Conservation (phyloP, 2,113 vertebrate species). For the Rynchops niger region DNA sequence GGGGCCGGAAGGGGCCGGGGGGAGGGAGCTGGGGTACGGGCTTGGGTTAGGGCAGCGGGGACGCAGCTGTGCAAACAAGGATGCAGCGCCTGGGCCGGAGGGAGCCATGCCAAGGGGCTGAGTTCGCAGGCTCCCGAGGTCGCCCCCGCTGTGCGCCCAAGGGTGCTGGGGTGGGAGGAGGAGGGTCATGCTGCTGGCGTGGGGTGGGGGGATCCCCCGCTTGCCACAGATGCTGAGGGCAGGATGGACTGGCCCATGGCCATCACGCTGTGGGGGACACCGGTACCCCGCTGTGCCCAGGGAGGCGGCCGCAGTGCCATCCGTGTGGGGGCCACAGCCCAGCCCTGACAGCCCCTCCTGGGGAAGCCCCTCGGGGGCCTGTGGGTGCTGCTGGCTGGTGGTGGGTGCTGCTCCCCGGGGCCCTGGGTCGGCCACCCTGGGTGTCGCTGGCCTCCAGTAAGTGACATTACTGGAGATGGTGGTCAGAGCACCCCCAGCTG, state of each 20-base stretch:
- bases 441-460: neutral
- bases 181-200: neutral
- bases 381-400: neutral
- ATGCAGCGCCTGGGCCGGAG: neutral
- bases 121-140: neutral
- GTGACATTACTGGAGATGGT: neutral
- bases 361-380: neutral
- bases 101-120: neutral
- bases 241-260: neutral
- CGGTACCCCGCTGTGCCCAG: neutral
- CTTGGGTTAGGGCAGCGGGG: neutral
- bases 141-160: accelerated
- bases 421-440: neutral
- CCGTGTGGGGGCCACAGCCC: neutral
- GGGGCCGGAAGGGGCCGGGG: neutral
- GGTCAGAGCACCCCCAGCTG: neutral
- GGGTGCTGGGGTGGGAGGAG: neutral
- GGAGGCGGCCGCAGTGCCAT: neutral
- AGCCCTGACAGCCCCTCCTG: neutral
- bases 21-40: neutral
- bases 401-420: accelerated
- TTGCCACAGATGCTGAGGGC: neutral
- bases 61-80: conserved; percentile 57
- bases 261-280: neutral
- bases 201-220: neutral